phyloP scores from a whole-genome alignment of 2,797 vertebrate genomes.

The Tadarida brasiliensis region DNA sequence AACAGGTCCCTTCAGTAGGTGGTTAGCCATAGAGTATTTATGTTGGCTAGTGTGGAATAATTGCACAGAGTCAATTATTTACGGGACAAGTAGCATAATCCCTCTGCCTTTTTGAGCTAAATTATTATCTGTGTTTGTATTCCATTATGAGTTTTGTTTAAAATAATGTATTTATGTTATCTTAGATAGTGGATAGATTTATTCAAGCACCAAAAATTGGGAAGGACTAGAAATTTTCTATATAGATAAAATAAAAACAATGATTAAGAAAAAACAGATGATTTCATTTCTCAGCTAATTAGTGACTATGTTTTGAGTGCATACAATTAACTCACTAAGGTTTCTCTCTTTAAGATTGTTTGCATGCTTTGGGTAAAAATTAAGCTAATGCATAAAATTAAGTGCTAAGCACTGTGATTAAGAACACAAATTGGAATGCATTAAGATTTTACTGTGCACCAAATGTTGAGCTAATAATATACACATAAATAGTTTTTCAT shows the following conservation, averaged over 20 bases:
- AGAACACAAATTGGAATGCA: background rate
- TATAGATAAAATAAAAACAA: background rate
- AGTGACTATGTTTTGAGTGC: background rate
- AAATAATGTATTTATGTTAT: background rate
- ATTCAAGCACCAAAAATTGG: background rate
- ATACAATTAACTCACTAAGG: background rate
- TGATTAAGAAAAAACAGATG: background rate
- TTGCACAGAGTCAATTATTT: background rate
- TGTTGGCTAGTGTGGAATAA: background rate
- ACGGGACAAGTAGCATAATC: background rate
- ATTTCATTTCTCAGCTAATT: background rate
- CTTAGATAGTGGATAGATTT: background rate
- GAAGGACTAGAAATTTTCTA: background rate
- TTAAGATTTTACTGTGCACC: background rate
- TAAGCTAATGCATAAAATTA: background rate
- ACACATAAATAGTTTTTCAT: background rate
- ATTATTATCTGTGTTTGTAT: background rate
- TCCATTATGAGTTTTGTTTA: background rate
- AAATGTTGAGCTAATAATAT: background rate
- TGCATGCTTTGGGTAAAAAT: background rate
- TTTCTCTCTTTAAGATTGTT: background rate
- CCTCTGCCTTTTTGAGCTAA: background rate
- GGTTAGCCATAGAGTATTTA: background rate
- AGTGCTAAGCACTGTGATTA: background rate
- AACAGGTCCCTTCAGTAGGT: fast-evolving